phyloP scores from a whole-genome alignment of 2,113 vertebrate species.

The Pimephales promelas region DNA sequence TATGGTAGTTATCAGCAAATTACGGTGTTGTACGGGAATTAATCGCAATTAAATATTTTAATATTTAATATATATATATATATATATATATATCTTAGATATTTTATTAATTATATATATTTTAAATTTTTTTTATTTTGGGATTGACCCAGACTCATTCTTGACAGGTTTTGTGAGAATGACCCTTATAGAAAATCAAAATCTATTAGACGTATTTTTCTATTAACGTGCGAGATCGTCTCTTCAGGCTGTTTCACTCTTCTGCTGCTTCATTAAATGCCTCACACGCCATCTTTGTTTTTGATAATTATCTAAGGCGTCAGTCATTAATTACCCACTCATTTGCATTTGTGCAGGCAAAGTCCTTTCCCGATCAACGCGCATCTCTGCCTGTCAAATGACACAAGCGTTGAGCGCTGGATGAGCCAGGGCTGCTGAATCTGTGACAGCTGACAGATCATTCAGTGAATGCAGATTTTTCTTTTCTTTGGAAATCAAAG shows the following conservation, averaged over 20 bases:
- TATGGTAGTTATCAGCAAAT: too few species aligned
- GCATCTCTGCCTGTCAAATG: constrained; percentile 16
- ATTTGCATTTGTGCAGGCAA: constrained; percentile 47
- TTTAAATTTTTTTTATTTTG: too few species aligned
- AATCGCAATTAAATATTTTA: too few species aligned
- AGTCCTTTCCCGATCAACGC: constrained; percentile 33
- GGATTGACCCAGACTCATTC: background rate
- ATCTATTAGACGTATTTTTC: background rate
- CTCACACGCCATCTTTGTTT: constrained; percentile 68
- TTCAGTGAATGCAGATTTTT: background rate
- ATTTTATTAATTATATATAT: background rate
- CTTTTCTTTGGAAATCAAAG: background rate
- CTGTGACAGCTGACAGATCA: constrained; percentile 14
- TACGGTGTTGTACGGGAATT: too few species aligned
- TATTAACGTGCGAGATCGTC: background rate
- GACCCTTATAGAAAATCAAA: background rate
- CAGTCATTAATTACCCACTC: constrained; percentile 70
- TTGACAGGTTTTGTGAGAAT: background rate
- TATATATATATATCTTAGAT: background rate
- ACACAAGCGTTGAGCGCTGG: background rate
- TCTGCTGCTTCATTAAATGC: constrained; percentile 59
- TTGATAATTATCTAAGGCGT: constrained; percentile 74
- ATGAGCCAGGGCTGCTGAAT: background rate
- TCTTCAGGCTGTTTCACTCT: background rate
- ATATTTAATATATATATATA: too few species aligned